These are phyloP conservation scores for Harpalus rufipes DNA, from an alignment of 2,888 invertebrate species.

Conservation along the genomic window DNA sequence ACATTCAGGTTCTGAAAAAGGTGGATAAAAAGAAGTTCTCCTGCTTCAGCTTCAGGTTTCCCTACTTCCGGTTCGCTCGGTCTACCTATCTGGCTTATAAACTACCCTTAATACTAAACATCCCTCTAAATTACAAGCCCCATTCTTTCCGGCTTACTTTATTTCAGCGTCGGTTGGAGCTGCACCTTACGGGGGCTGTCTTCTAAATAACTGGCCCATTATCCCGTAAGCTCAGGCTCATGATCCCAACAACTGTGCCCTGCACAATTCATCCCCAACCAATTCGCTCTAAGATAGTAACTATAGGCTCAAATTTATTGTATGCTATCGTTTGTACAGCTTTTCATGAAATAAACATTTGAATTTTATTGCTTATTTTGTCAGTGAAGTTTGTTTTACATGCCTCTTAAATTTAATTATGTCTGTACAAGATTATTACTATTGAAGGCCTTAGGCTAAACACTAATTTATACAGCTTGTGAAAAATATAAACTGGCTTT, in stretches of 20 bases:
- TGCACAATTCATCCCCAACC: neutral
- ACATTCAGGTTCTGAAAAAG: neutral
- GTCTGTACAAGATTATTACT: too few species aligned
- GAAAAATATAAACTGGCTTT: too few species aligned
- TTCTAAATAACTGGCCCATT: slow-evolving; percentile 78
- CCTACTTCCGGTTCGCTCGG: slow-evolving; percentile 62
- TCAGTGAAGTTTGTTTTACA: too few species aligned
- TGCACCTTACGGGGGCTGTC: slow-evolving; percentile 53
- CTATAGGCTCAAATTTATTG: too few species aligned
- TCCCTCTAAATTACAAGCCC: slow-evolving; percentile 79
- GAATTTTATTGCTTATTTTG: too few species aligned
- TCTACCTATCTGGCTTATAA: slow-evolving; percentile 74
- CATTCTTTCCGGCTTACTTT: slow-evolving; percentile 78
- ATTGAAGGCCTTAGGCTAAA: too few species aligned
- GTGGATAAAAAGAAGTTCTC: slow-evolving; percentile 15
- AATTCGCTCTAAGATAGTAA: neutral
- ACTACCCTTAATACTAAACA: slow-evolving; percentile 79
- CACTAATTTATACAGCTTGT: too few species aligned
- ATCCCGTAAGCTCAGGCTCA: slow-evolving; percentile 73
- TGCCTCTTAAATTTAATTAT: too few species aligned
- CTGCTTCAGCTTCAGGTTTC: slow-evolving; percentile 21
- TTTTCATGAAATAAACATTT: too few species aligned
- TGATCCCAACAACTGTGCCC: neutral
- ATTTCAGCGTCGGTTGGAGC: slow-evolving; percentile 73
- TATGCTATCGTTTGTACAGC: too few species aligned